Conservation (phyloP, 2,113 vertebrate species). For the Manacus vitellinus region DNA sequence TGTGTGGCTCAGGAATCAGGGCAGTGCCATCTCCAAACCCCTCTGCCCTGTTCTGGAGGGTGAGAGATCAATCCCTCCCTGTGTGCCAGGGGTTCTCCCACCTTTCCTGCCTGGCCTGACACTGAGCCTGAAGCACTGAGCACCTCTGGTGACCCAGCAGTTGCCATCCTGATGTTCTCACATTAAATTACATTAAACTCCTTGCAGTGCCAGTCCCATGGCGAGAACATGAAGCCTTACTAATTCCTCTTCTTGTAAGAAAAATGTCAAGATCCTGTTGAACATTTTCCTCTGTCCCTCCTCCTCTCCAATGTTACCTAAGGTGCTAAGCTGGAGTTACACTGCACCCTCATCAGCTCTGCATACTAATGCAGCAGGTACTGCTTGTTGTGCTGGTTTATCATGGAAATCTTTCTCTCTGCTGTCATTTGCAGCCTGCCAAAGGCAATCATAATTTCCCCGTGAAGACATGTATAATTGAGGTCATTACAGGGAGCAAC, state of each 20-base stretch:
- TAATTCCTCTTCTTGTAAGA: neutral
- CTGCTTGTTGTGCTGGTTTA: conserved; percentile 57
- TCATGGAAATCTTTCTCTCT: conserved; percentile 48
- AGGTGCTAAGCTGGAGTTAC: neutral
- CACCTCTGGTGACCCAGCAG: neutral
- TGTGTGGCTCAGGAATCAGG: rapidly evolving
- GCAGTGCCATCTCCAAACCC: neutral
- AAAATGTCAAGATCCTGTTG: neutral
- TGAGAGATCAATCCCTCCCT: neutral
- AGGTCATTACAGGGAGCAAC: conserved; percentile 67
- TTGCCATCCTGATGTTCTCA: neutral
- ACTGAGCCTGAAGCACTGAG: neutral
- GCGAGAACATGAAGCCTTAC: neutral
- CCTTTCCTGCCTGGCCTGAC: neutral
- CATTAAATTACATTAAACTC: neutral
- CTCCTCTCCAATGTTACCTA: neutral
- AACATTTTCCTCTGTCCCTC: neutral
- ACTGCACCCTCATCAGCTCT: neutral
- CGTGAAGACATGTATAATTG: conserved; percentile 72
- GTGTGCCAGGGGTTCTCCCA: rapidly evolving
- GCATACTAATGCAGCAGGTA: conserved; percentile 57
- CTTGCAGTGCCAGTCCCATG: neutral
- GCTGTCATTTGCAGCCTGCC: conserved; percentile 58
- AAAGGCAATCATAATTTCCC: conserved; percentile 70
- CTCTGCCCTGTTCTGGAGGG: rapidly evolving